Conservation (phyloP, 2,888 invertebrate species). For the Xestia xanthographa region DNA sequence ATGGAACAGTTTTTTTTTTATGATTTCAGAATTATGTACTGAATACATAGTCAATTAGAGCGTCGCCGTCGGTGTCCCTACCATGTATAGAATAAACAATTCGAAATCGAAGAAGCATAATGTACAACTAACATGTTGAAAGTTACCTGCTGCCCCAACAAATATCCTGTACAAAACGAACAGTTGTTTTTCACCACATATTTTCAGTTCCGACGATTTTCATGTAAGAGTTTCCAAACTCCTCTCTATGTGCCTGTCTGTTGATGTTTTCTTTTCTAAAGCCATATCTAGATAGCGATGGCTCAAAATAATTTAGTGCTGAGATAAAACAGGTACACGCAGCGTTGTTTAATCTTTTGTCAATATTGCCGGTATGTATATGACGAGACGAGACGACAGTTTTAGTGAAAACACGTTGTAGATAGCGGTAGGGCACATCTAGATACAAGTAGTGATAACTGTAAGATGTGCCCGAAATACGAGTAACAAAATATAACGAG, state of each 20-base stretch:
- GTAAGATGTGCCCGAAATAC: slow-evolving; percentile 57
- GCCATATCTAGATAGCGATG: slow-evolving; percentile 64
- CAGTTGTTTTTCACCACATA: neutral
- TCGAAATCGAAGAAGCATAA: neutral
- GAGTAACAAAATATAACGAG: slow-evolving; percentile 28
- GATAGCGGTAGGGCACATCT: slow-evolving; percentile 61
- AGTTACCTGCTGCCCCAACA: neutral
- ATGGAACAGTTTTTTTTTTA: no score
- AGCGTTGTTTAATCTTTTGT: slow-evolving; percentile 83
- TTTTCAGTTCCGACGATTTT: slow-evolving; percentile 15
- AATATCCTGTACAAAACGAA: neutral
- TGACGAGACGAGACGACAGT: slow-evolving; percentile 75
- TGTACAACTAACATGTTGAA: neutral
- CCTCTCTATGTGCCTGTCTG: slow-evolving; percentile 9
- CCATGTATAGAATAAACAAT: neutral
- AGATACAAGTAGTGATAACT: slow-evolving; percentile 59
- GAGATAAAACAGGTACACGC: slow-evolving; percentile 80
- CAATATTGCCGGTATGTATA: slow-evolving; percentile 82
- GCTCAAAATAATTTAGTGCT: slow-evolving; percentile 73
- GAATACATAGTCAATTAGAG: no score
- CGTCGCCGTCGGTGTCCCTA: no score
- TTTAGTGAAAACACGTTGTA: slow-evolving; percentile 75
- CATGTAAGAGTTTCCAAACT: slow-evolving; percentile 4
- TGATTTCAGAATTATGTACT: no score
- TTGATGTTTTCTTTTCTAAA: slow-evolving; percentile 44